Evolutionary conservation across 2,888 invertebrate genomes (phyloP), one percentile per base, ranked within the genome.

Genomic region (Epinotia demarniana): DNA sequence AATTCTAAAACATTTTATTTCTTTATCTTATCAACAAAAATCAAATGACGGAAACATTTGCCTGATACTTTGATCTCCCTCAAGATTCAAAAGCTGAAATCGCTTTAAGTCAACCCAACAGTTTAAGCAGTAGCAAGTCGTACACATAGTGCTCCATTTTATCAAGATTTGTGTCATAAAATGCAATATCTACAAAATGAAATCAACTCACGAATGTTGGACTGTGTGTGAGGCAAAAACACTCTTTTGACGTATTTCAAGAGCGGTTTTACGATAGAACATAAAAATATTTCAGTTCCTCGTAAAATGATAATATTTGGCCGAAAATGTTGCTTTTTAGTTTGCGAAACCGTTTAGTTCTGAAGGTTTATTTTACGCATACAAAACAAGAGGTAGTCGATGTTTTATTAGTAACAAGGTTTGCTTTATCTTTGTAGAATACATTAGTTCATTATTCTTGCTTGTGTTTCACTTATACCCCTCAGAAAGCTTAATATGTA

Each of bases 251-350:
- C 85, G 86, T 88, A 89, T 87, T 87, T 87, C 84, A 87, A 86
- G 86, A 86, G 84, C 81, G 83, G 83, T 85, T 91, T 91, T 90
- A 90, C 85, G 87, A 85, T 85, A 81, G 79, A 81, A 81, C 87
- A 86, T 90, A 90, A 90, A 75, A 91, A 90, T 86, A 89, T 88
- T 87, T 89, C 86, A 87, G 85, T 84, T 82, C 79, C 78, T 86
- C 89, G 85, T 90, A 89, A 89, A 90, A 83, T 80, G 82, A 83
- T 85, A 84, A 89, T 89, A 84, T 84, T 85, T 85, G 79, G 82
- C 82, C 82, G 80, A 86, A 85, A 85, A 84, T 82, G 78, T 81
- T 79, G 81, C 74, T 69, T 78, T 78, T 78, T 80, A 80, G 80
- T 81, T 79, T 67, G 78, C 61, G 63, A 74, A 73, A 75, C 72